Evolutionary conservation across 2,113 vertebrate genomes (phyloP), one percentile per base, ranked within the genome.

Genomic region (Toxotes jaculatrix): DNA sequence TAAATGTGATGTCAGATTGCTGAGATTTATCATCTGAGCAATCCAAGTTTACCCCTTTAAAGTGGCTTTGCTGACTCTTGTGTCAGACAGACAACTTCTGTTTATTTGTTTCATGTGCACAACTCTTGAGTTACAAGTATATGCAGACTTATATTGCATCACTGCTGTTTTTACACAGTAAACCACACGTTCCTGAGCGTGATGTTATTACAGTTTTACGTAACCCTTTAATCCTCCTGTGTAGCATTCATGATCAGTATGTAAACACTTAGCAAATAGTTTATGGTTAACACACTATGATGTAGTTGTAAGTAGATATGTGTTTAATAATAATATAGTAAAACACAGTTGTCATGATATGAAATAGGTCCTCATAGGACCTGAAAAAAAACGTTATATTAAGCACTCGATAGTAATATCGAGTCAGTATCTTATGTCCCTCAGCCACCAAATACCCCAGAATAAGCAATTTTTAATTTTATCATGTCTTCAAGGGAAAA

Each of bases 401-500:
- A 27, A 27, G 27, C 27, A 27, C 27, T 27, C 27, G 27, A 27
- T 27, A 27, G 27, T 27, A n/a, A 68, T 40, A 16, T 2, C 40
- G 32, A 17, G n/a, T 38, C 42, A 62, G 21, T 19, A 19, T 64
- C 12, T 9, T 19, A 19, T 23, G 32, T 27, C 19, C 12, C 47
- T 19, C 10, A 3, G 1, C 11, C 40, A 63, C 47, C 45, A 60
- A 27, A 66, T 36, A 74, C 7, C 11, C 7, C 32, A 75, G 53
- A 57, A 42, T 17, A 55, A 62, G 19, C n/a, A 11, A 5, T 17
- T 31, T 59, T 16, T 38, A 19, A 32, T 56, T 74, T 34, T 57
- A 64, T 40, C 19, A 27, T 47, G 19, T 40, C 71, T 71, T 69
- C 43, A 62, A 43, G 45, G 14, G 11, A 77, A 80, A 73, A 65